Percentiles rank a stretch among this genome's conserved stretches.
Evolutionary conservation across 2,888 invertebrate genomes (phyloP).

Genomic region (Globia sparganii): DNA sequence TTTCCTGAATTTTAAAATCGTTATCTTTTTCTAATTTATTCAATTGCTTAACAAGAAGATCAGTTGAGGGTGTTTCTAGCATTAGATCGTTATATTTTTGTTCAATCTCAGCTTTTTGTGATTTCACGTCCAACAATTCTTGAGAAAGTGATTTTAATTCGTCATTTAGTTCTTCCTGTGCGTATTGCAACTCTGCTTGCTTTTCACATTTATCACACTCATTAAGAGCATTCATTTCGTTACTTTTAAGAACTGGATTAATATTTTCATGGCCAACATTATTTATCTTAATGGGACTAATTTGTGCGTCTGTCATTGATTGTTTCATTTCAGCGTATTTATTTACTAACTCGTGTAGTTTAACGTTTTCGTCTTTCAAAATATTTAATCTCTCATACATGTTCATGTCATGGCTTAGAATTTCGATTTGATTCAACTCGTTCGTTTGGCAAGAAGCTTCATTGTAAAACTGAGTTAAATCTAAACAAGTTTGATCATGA

Average conservation of each 20-base stretch:
- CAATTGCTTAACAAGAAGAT: constrained; percentile 76
- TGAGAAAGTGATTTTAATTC: constrained; percentile 70
- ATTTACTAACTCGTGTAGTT: constrained; percentile 71
- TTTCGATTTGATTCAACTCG: constrained; percentile 69
- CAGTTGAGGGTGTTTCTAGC: constrained; percentile 77
- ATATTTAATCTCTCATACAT: constrained; percentile 69
- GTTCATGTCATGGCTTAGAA: constrained; percentile 67
- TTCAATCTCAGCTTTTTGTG: constrained; percentile 75
- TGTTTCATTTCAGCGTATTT: constrained; percentile 60
- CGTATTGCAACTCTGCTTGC: constrained; percentile 53
- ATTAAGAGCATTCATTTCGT: constrained; percentile 5
- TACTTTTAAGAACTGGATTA: not conserved
- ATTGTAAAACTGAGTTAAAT: constrained; percentile 78
- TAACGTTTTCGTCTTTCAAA: constrained; percentile 77
- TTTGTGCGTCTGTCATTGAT: constrained; percentile 67
- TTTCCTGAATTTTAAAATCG: constrained; percentile 72
- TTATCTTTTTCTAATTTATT: constrained; percentile 76
- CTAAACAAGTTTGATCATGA: constrained; percentile 82
- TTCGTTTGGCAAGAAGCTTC: constrained; percentile 78
- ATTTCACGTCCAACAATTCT: constrained; percentile 70
- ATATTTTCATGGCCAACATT: constrained; percentile 34
- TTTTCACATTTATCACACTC: constrained; percentile 68
- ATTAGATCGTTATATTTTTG: constrained; percentile 77
- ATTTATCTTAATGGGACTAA: constrained; percentile 71
- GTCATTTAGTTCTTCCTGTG: constrained; percentile 60